phyloP scores from a whole-genome alignment of 2,888 invertebrate genomes.

The Lissonota sp. region DNA sequence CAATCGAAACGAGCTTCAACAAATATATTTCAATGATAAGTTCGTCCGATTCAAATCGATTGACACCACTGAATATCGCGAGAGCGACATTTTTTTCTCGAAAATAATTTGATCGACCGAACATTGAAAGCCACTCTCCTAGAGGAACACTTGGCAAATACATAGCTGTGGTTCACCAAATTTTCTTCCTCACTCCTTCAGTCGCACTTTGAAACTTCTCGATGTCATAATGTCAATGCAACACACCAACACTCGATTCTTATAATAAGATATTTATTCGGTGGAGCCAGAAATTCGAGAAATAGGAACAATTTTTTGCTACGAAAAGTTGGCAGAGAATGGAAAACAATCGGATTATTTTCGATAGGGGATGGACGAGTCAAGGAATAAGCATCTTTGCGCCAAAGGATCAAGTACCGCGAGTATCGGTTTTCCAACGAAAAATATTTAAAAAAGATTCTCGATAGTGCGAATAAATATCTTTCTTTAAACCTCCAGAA shows the following conservation, averaged over 20 bases:
- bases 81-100: slow-evolving; percentile 22
- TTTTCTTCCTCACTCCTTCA: slow-evolving; percentile 59
- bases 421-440: too few relatives aligned
- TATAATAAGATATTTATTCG: too few relatives aligned
- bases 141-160: not conserved
- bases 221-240: slow-evolving; percentile 65
- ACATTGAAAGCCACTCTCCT: not conserved
- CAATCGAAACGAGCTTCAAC: not conserved
- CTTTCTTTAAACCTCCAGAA: too few relatives aligned
- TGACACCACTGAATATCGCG: slow-evolving; percentile 27
- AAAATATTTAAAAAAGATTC: too few relatives aligned
- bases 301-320: too few relatives aligned
- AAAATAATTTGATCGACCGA: slow-evolving; percentile 1
- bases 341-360: too few relatives aligned
- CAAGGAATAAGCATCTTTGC: too few relatives aligned
- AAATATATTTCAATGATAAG: not conserved
- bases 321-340: too few relatives aligned
- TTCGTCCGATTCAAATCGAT: slow-evolving; percentile 40
- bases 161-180: not conserved
- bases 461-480: too few relatives aligned
- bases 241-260: not conserved
- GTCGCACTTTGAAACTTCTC: slow-evolving; percentile 71
- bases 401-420: too few relatives aligned
- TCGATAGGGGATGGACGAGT: too few relatives aligned
- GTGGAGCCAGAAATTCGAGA: too few relatives aligned